Base-by-base conservation (phyloP, 2,797 vertebrate genomes). In the Apogon talboti region DNA sequence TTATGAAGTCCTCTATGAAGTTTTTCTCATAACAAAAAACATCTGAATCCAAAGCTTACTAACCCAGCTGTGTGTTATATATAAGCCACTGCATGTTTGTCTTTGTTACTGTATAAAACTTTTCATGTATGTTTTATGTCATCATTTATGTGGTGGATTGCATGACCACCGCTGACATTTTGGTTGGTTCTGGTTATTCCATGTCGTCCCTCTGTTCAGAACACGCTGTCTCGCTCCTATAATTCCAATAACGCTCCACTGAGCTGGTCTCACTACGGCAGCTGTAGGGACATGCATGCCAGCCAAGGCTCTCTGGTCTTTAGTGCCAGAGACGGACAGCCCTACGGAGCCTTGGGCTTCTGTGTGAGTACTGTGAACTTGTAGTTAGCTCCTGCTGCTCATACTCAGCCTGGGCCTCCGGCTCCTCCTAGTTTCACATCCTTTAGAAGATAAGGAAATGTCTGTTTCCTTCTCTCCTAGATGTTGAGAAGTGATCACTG, bases 261-360 rank as follows among this genome's bases (percentile, higher is more conserved):
- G 93, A 95, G 95, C 95, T 94, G 90, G 90, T 95, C 94, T 93
- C 94, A 94, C 92, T 96, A 92, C 94, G 92, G 95, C 94, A 96
- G 96, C 95, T 95, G 92, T 97, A 97, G 96, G 93, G 96, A 96
- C 82, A 94, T 98, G 94, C 95, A 94, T 95, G 95, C 94, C 95
- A 97, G 97, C 96, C 97, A 96, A 82, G 95, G 95, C 87, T 96
- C 94, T 93, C 94, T 97, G 95, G 93, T 94, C 91, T 95, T 96
- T 92, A 97, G 94, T 91, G 84, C 92, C 93, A 93, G 94, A 92
- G 96, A 97, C 71, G 90, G 95, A 95, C 94, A 94, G 93, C 92
- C 93, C 94, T 94, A 93, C 90, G 95, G 92, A 94, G 95, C 94
- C 90, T 93, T 93, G 92, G 58, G 94, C 92, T 90, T 94, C 91